A percentile compares a stretch with the other conserved stretches of the same genome.
phyloP scores from a whole-genome alignment of 1,140 invertebrate genomes.

The Eurosta solidaginis region DNA sequence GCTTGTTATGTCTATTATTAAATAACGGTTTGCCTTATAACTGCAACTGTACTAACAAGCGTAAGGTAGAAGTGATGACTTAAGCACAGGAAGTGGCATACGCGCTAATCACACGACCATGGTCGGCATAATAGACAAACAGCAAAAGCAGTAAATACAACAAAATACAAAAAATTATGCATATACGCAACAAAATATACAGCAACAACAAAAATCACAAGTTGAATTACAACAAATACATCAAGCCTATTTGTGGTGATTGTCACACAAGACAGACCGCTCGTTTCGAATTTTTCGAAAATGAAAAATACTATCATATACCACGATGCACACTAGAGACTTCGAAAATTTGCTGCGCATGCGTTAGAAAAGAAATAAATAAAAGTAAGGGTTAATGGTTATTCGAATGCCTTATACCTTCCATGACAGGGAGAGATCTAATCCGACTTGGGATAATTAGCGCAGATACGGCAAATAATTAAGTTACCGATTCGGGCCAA shows the following conservation, averaged over 20 bases:
- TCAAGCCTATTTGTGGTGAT: not conserved
- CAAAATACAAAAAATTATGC: not conserved
- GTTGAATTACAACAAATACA: not conserved
- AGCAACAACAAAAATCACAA: not conserved
- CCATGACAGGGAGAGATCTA: too few species aligned
- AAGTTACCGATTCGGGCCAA: too few species aligned
- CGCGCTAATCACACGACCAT: not conserved
- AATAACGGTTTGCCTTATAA: slow-evolving; percentile 12
- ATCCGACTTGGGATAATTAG: too few species aligned
- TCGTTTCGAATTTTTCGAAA: not conserved
- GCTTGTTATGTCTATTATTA: not conserved
- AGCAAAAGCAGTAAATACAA: not conserved
- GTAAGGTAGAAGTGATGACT: not conserved
- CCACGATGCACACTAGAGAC: too few species aligned
- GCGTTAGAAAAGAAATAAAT: not conserved
- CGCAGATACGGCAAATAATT: too few species aligned
- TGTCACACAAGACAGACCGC: not conserved
- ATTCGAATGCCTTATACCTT: too few species aligned
- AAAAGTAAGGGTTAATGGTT: too few species aligned
- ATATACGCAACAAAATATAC: not conserved
- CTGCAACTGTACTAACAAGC: not conserved
- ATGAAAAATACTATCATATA: not conserved
- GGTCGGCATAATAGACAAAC: not conserved
- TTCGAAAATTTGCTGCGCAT: not conserved
- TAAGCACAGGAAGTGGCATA: not conserved